phyloP scores from a whole-genome alignment of 1,140 invertebrate genomes.

The Pygmarrhopalites habei region DNA sequence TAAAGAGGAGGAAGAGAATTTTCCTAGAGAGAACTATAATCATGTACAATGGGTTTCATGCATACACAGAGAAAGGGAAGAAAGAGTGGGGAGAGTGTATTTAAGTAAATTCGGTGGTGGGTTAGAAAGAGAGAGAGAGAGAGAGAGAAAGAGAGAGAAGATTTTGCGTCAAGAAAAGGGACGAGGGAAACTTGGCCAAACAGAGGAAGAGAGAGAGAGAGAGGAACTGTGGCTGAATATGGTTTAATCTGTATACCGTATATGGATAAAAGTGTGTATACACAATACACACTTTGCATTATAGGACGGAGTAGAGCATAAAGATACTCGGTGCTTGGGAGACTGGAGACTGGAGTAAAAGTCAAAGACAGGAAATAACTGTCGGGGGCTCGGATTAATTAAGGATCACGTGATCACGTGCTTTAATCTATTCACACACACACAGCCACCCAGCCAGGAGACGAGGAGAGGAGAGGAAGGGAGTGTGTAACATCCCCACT shows the following conservation, averaged over 20 bases:
- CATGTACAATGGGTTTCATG: too few relatives aligned
- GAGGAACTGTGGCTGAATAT: not conserved
- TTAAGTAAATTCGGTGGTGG: not conserved
- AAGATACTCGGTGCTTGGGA: too few relatives aligned
- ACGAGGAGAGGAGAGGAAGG: too few relatives aligned
- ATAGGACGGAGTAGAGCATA: too few relatives aligned
- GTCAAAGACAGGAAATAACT: conserved; percentile 20
- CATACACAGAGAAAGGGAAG: too few relatives aligned
- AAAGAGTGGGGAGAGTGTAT: too few relatives aligned
- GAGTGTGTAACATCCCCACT: too few relatives aligned
- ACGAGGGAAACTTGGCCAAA: not conserved
- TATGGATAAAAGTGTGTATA: too few relatives aligned
- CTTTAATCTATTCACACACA: conserved; percentile 19
- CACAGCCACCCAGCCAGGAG: too few relatives aligned
- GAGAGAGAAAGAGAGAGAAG: not conserved
- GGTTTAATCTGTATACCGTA: not conserved
- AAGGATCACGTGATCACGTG: conserved; percentile 18
- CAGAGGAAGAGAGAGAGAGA: not conserved
- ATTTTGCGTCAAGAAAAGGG: not conserved
- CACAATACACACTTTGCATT: too few relatives aligned
- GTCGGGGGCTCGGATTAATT: conserved; percentile 18
- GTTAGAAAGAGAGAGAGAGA: not conserved
- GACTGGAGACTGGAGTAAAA: not conserved
- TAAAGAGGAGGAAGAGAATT: too few relatives aligned
- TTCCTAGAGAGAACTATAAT: too few relatives aligned